Percentiles rank a stretch among this genome's conserved stretches.
Evolutionary conservation across 2,113 vertebrate species (phyloP).

Genomic region (Bothrops jararaca): DNA sequence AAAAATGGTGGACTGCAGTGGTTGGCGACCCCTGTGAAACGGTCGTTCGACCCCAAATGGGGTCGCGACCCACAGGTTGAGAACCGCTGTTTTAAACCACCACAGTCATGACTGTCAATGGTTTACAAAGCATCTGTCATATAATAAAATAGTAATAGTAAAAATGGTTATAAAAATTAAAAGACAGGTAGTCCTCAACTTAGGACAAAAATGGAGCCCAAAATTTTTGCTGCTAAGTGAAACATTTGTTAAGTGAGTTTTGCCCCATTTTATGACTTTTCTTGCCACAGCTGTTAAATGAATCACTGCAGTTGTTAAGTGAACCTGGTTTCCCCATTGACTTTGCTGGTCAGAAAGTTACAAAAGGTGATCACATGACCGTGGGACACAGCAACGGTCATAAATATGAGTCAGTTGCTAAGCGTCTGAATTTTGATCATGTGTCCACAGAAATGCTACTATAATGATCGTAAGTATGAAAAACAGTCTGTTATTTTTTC

Average conservation of each 20-base stretch:
- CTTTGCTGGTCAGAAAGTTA: background rate
- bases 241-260: background rate
- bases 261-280: background rate
- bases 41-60: too few species aligned
- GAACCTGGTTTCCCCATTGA: background rate
- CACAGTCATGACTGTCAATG: background rate
- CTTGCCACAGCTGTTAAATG: background rate
- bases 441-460: background rate
- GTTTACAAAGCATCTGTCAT: background rate
- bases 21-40: too few species aligned
- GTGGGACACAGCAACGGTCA: background rate
- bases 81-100: background rate
- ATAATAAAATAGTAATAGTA: background rate
- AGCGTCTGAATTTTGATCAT: background rate
- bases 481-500: background rate
- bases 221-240: background rate
- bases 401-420: background rate
- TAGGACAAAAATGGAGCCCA: background rate
- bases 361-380: background rate
- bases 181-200: background rate
- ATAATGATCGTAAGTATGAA: background rate
- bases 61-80: too few species aligned
- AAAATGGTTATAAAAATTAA: background rate
- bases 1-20: too few species aligned
- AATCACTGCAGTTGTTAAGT: background rate